Evolutionary conservation across 1,140 invertebrate genomes (phyloP).

Genomic region (Neodiprion fabricii): DNA sequence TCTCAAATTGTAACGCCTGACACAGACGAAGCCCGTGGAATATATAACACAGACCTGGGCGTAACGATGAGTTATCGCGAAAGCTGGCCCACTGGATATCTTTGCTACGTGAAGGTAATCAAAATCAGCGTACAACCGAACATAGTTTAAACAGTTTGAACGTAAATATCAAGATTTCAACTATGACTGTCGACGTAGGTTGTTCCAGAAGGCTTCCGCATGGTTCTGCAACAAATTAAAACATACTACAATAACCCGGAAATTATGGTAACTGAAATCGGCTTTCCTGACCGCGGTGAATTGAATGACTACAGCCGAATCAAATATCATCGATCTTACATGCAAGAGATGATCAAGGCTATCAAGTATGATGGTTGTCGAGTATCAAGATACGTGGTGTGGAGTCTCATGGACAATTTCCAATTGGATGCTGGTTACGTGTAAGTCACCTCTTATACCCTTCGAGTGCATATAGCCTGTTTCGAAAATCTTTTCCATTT

Average conservation of each 20-base stretch:
- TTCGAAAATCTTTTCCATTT: too few relatives aligned
- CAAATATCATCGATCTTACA: background rate
- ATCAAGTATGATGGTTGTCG: background rate
- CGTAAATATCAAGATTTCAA: background rate
- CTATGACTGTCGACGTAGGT: background rate
- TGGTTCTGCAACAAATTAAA: background rate
- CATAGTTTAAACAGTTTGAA: background rate
- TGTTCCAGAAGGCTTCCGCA: background rate
- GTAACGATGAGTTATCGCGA: background rate
- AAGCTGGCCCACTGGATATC: constrained; percentile 22
- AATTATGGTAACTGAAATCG: background rate
- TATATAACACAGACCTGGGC: background rate
- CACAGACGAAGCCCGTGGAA: background rate
- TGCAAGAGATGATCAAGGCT: background rate
- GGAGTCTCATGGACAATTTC: background rate
- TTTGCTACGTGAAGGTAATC: constrained; percentile 48
- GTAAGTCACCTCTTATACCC: background rate
- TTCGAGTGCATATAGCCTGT: background rate
- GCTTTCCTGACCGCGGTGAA: background rate
- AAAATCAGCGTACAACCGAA: too few relatives aligned
- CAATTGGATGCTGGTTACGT: background rate
- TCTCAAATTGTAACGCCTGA: background rate
- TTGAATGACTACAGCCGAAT: background rate
- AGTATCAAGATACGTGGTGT: background rate
- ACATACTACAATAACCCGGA: background rate